Percentiles rank a stretch among this genome's conserved stretches.
These are phyloP conservation scores for Hippocampus kuda DNA, from an alignment of 2,797 vertebrate genomes.

Conservation along the genomic window DNA sequence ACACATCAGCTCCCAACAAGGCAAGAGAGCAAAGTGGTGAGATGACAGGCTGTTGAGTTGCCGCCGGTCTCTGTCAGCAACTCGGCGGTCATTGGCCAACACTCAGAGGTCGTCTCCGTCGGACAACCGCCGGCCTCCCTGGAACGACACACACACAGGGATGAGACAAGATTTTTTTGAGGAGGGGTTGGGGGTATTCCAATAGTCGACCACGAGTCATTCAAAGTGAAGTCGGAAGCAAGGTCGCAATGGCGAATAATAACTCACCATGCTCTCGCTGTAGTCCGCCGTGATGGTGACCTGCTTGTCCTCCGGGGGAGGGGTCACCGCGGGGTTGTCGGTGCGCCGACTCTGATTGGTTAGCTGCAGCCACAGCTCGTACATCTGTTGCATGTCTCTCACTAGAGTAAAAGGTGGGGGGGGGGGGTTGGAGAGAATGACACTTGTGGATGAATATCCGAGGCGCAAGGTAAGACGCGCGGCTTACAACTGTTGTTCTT, in stretches of 20 bases:
- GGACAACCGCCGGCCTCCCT: conserved; percentile 70
- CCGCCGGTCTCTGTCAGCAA: conserved; percentile 40
- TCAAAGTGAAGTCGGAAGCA: not conserved
- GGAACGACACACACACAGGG: conserved; percentile 16
- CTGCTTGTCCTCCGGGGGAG: conserved; percentile 88
- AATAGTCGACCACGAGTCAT: not conserved
- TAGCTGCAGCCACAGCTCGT: conserved; percentile 94
- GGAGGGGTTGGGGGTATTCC: too few species aligned
- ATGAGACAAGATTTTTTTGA: too few species aligned
- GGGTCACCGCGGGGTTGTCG: conserved; percentile 75
- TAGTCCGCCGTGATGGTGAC: conserved; percentile 94
- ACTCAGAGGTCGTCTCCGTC: conserved; percentile 77
- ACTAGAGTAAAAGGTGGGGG: conserved; percentile 57
- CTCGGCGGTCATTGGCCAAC: conserved; percentile 62
- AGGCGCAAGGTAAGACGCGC: not conserved
- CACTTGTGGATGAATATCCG: not conserved
- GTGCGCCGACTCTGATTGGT: conserved; percentile 84
- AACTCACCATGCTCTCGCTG: conserved; percentile 83
- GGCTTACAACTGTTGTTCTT: conserved; percentile 96
- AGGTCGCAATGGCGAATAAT: not conserved
- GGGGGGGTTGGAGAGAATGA: not conserved
- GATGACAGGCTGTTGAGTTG: conserved; percentile 27
- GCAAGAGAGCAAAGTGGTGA: conserved; percentile 28
- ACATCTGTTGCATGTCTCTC: conserved; percentile 98
- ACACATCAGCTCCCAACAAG: conserved; percentile 23